Evolutionary conservation across 2,113 vertebrate genomes (phyloP).

Genomic region (Ivindomyrus marchei): DNA sequence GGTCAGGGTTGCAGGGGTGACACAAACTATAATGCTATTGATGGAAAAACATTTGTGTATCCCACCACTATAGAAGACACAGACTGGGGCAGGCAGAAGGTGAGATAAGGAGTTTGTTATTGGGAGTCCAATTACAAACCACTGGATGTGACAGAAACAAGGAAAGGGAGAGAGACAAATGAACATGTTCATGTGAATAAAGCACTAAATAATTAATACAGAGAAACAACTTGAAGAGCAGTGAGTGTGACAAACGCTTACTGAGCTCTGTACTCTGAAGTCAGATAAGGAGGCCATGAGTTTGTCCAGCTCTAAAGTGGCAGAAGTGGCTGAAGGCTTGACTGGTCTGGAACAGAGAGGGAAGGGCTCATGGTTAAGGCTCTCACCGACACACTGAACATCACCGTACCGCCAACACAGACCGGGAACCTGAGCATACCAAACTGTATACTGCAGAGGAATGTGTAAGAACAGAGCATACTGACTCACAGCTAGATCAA

Average conservation of each 20-base stretch:
- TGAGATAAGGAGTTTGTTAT: neutral
- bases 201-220: neutral
- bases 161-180: neutral
- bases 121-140: neutral
- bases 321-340: slow-evolving; percentile 76
- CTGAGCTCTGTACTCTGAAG: slow-evolving; percentile 81
- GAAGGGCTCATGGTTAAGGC: neutral
- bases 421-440: neutral
- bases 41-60: neutral
- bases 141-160: neutral
- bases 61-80: neutral
- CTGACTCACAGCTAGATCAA: neutral
- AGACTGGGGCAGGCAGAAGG: neutral
- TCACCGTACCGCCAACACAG: neutral
- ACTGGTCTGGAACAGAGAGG: slow-evolving; percentile 47
- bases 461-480: neutral
- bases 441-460: neutral
- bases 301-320: slow-evolving; percentile 82
- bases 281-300: slow-evolving; percentile 88
- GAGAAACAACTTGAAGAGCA: neutral
- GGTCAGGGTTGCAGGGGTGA: neutral
- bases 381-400: neutral
- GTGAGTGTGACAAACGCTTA: slow-evolving; percentile 46
- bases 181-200: neutral
- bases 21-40: neutral